Evolutionary conservation across 2,888 invertebrate species (phyloP).

Genomic region (Ditula angustiorana): DNA sequence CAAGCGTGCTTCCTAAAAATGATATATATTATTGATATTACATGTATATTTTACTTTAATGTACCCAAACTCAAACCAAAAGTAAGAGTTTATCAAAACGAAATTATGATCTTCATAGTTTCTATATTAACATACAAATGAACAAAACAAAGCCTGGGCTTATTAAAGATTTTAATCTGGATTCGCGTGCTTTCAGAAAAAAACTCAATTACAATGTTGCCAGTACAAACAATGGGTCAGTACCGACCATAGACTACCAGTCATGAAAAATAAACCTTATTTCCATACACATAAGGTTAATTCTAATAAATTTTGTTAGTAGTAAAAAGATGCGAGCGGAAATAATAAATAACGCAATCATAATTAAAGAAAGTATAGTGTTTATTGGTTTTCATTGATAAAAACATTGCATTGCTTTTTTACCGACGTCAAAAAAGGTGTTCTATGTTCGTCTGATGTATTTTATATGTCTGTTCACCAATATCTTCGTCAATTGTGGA

Average conservation of each 20-base stretch:
- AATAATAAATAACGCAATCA: conserved; percentile 9
- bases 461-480: too few relatives aligned
- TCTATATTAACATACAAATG: conserved; percentile 37
- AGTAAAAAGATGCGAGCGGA: conserved; percentile 4
- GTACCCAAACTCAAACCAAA: neutral
- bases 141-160: conserved; percentile 32
- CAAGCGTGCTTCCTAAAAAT: too few relatives aligned
- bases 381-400: neutral
- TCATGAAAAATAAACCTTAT: neutral
- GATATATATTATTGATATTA: too few relatives aligned
- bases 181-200: conserved; percentile 55
- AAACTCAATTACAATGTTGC: conserved; percentile 52
- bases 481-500: too few relatives aligned
- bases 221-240: conserved; percentile 49
- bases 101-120: conserved; percentile 23
- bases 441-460: too few relatives aligned
- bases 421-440: too few relatives aligned
- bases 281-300: neutral
- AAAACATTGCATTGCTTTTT: neutral
- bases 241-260: neutral
- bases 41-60: neutral
- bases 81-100: conserved; percentile 16
- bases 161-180: conserved; percentile 35
- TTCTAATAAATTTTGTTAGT: neutral
- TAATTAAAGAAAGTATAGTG: conserved; percentile 8